Evolutionary conservation across 1,140 invertebrate species (phyloP).

Genomic region (Drosophila gunungcola): DNA sequence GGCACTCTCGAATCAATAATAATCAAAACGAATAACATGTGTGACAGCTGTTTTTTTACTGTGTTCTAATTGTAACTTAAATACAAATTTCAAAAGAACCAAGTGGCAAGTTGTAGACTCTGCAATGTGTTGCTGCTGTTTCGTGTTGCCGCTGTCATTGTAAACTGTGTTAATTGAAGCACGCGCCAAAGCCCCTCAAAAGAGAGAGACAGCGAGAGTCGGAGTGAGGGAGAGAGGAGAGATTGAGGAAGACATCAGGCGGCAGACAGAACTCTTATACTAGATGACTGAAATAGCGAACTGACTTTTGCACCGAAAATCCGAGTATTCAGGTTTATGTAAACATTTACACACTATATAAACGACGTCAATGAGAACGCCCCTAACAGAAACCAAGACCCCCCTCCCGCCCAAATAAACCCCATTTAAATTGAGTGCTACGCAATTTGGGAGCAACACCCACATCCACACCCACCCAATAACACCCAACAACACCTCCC

Average conservation of each 20-base stretch:
- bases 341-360: constrained; percentile 67
- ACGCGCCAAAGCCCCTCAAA: constrained; percentile 45
- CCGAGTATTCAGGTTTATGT: constrained; percentile 70
- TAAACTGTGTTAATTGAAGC: constrained; percentile 77
- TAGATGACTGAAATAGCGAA: constrained; percentile 29
- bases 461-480: constrained; percentile 1
- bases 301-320: constrained; percentile 64
- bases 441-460: constrained; percentile 33
- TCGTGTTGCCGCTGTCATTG: constrained; percentile 33
- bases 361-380: constrained; percentile 52
- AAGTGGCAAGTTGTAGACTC: constrained; percentile 7
- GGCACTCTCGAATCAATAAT: neutral
- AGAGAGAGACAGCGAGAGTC: constrained; percentile 20
- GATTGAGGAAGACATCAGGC: neutral
- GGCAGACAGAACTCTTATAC: constrained; percentile 31
- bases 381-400: neutral
- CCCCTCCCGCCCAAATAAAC: constrained; percentile 1
- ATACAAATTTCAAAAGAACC: neutral
- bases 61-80: neutral
- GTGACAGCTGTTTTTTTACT: neutral
- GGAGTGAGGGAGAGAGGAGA: neutral
- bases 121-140: constrained; percentile 14
- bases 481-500: neutral
- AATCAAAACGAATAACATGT: neutral
- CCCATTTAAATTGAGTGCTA: constrained; percentile 2